These are phyloP conservation scores for Chaetodon trifasciatus DNA, from an alignment of 2,797 vertebrate genomes.

Conservation along the genomic window DNA sequence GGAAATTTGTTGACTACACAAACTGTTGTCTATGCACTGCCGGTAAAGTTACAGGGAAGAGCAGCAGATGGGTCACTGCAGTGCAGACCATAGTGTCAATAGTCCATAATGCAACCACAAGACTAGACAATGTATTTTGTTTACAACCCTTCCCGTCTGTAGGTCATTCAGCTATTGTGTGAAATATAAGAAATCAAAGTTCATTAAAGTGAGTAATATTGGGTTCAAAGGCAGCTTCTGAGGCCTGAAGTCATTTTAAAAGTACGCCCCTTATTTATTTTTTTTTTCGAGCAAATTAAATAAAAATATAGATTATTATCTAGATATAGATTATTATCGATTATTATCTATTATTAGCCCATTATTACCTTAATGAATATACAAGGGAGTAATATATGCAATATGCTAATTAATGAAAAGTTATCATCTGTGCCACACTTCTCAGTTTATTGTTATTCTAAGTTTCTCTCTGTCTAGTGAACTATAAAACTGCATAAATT, in stretches of 20 bases:
- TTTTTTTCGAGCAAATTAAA: slow-evolving; percentile 9
- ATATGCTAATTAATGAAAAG: background rate
- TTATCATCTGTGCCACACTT: background rate
- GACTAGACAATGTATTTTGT: background rate
- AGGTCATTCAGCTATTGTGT: background rate
- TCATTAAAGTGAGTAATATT: slow-evolving; percentile 11
- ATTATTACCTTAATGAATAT: slow-evolving; percentile 4
- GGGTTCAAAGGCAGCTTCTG: background rate
- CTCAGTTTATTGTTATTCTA: background rate
- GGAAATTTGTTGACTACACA: background rate
- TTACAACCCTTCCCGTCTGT: background rate
- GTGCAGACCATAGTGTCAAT: background rate
- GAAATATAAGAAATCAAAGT: background rate
- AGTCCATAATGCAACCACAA: slow-evolving; percentile 3
- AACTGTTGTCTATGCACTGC: background rate
- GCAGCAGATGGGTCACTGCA: background rate
- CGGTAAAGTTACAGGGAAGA: background rate
- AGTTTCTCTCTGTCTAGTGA: background rate
- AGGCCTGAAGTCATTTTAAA: slow-evolving; percentile 18
- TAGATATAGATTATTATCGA: too few species aligned
- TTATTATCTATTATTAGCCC: too few species aligned
- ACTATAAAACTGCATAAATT: background rate
- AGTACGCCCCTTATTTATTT: background rate
- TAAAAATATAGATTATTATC: slow-evolving; percentile 8
- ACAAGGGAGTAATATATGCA: background rate